Conservation (phyloP, 2,888 invertebrate species). For the Macrophya annulata region DNA sequence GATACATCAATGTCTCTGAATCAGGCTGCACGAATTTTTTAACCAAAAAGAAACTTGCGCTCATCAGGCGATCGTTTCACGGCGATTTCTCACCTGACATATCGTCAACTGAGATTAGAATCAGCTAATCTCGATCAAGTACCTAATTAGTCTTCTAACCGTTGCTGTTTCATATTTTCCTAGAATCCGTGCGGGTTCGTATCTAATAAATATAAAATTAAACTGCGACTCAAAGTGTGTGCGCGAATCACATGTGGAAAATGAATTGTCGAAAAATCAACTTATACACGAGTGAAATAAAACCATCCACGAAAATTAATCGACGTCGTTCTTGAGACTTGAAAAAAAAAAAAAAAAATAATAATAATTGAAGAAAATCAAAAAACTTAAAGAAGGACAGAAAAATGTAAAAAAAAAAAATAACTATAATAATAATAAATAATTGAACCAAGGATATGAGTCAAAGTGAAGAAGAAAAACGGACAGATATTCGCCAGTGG, state of each 20-base stretch:
- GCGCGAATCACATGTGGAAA: neutral
- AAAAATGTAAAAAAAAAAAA: neutral
- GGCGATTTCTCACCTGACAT: neutral
- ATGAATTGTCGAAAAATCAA: neutral
- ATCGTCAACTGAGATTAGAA: conserved; percentile 60
- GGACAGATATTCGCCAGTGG: conserved; percentile 46
- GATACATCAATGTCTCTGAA: conserved; percentile 16
- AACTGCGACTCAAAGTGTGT: neutral
- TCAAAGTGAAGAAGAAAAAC: conserved; percentile 40
- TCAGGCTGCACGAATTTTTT: neutral
- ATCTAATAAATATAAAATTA: neutral
- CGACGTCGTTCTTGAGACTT: neutral
- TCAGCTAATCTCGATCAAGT: conserved; percentile 64
- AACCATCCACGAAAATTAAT: neutral
- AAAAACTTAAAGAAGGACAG: neutral
- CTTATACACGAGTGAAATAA: neutral
- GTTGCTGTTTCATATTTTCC: too few species aligned
- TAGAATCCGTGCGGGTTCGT: neutral
- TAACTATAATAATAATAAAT: neutral
- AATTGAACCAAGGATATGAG: conserved; percentile 27
- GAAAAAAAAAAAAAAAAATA: neutral
- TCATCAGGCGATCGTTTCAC: neutral
- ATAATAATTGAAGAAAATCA: too few species aligned
- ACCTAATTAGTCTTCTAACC: neutral
- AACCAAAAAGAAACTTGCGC: neutral